Base-by-base conservation (phyloP, 2,888 invertebrate genomes). In the Rhagonycha lutea region DNA sequence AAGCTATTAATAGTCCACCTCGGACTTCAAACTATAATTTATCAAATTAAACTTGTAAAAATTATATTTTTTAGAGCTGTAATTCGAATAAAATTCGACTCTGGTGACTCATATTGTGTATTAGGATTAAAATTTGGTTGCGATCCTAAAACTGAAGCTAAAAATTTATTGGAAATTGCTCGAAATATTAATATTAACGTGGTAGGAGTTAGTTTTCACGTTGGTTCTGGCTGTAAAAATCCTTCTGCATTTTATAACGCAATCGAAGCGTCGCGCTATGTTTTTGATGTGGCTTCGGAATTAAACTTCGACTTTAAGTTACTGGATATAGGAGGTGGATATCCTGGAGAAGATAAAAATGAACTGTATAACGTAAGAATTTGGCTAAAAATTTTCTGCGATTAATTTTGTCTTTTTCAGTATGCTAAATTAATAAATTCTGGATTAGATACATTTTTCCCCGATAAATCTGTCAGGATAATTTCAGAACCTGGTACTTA, bases 401-500 rank as follows among this genome's bases (percentile, higher is more conserved):
- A 47, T n/a, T 47, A 47, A 47, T 47, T 47, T n/a, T 47, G n/a
- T 69, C 10, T 12, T 11, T 61, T 84, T 71, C 78, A 87, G 94
- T 94, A 96, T 84, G 93, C 96, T 1, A 89, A 89, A 11, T 92
- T 95, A 81, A 91, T 99, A 78, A 97, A 96, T 87, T 84, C 88
- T 12, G 93, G 97, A 0, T 87, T 99, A 80, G 93, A 94, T 77
- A 90, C 91, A 77, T 93, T 94, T 87, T 99, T 99, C 89, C 93
- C 95, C 12, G 92, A 92, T 81, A 93, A 95, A 14, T 91, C 91
- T 78, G 93, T 98, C 79, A 91, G 92, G 29, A 92, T 99, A 77
- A 97, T 99, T 84, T 96, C 98, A 11, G 99, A 99, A 88, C 98
- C 98, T 0, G 99, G 99, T 3, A 92, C 98, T 14, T 99, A 94